Evolutionary conservation across 2,888 invertebrate species (phyloP).

Genomic region (Lapara coniferarum): DNA sequence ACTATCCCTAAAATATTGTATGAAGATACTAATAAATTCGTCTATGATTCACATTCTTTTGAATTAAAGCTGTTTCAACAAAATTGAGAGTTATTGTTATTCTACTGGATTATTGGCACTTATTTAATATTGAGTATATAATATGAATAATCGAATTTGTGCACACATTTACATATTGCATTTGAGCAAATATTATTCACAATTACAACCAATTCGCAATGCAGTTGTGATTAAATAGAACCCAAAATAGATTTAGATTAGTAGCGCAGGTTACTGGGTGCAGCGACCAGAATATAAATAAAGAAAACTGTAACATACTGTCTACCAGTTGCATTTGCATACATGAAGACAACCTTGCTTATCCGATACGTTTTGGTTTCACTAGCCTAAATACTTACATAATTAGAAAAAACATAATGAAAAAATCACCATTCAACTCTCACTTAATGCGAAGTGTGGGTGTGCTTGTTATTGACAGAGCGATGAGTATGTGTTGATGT

Average conservation of each 20-base stretch:
- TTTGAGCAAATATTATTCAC: conserved; percentile 5
- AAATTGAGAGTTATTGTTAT: not conserved
- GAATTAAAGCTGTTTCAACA: conserved; percentile 4
- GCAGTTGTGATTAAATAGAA: not conserved
- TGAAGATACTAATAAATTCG: not conserved
- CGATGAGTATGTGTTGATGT: conserved; percentile 24
- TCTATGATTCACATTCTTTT: not conserved
- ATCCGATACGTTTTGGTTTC: not conserved
- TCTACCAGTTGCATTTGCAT: not conserved
- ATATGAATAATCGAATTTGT: not conserved
- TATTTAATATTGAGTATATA: not conserved
- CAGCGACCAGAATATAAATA: conserved; percentile 1
- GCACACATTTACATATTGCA: not conserved
- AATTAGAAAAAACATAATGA: conserved; percentile 12
- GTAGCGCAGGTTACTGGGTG: conserved; percentile 1
- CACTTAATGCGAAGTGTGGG: conserved; percentile 13
- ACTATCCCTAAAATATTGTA: too few relatives aligned
- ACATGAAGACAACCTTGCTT: conserved; percentile 2
- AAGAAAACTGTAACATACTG: conserved; percentile 1
- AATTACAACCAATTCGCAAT: not conserved
- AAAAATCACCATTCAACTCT: conserved; percentile 12
- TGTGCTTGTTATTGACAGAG: conserved; percentile 25
- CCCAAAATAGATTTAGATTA: conserved; percentile 3
- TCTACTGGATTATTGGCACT: not conserved
- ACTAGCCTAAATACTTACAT: not conserved